Evolutionary conservation across 2,113 vertebrate genomes (phyloP).

Genomic region (Albula goreensis): DNA sequence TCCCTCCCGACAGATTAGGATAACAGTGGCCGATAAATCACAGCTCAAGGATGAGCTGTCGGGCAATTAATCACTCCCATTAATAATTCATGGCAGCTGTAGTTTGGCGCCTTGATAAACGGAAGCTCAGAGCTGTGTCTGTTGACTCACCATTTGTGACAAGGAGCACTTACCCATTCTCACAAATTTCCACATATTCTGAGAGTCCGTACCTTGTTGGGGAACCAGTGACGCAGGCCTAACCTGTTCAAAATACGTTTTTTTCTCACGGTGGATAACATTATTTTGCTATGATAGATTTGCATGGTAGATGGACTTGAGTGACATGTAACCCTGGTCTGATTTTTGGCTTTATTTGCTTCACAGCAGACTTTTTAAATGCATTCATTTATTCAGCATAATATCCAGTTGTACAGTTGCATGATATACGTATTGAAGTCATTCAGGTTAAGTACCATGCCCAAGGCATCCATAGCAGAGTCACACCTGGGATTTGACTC

Average conservation of each 20-base stretch:
- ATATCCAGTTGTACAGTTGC: not conserved
- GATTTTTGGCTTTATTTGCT: not conserved
- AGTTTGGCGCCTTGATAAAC: not conserved
- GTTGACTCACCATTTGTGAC: not conserved
- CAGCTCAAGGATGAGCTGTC: not conserved
- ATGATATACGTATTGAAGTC: not conserved
- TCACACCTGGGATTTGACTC: not conserved
- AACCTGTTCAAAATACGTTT: too few species aligned
- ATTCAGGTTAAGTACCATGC: not conserved
- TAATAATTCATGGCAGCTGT: not conserved
- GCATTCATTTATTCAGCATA: not conserved
- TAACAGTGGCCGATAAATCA: not conserved
- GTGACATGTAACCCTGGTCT: not conserved
- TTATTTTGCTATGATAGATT: not conserved
- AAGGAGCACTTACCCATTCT: not conserved
- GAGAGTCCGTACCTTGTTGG: not conserved
- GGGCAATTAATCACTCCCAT: not conserved
- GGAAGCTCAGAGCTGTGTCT: not conserved
- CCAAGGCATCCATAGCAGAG: not conserved
- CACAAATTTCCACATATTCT: not conserved
- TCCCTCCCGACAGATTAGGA: not conserved
- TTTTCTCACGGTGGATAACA: not conserved
- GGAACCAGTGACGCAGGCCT: too few species aligned
- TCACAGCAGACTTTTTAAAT: not conserved
- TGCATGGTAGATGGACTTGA: too few species aligned